These are phyloP conservation scores for Sinotaia quadrata DNA, from an alignment of 2,888 invertebrate species.

Conservation along the genomic window DNA sequence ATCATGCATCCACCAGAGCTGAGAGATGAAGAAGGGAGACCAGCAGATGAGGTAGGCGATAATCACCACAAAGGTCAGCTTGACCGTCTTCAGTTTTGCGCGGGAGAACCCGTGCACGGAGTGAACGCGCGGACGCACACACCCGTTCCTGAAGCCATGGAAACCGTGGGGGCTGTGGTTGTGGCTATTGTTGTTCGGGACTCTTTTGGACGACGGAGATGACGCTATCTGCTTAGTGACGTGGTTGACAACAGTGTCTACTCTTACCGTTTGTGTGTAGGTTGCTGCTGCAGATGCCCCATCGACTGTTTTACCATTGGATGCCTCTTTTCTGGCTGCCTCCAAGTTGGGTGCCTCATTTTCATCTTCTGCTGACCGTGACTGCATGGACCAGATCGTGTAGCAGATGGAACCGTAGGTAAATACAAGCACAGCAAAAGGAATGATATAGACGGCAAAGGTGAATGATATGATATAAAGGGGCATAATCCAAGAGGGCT, in stretches of 20 bases:
- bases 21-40: conserved; percentile 80
- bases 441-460: conserved; percentile 60
- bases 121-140: conserved; percentile 37
- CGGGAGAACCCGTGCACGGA: conserved; percentile 69
- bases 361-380: background rate
- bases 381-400: conserved; percentile 61
- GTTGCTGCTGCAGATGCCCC: too few species aligned
- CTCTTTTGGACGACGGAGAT: background rate
- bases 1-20: conserved; percentile 76
- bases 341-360: too few species aligned
- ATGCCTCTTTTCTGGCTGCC: too few species aligned
- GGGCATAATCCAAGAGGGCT: conserved; percentile 62
- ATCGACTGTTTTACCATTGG: too few species aligned
- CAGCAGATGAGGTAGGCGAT: conserved; percentile 79
- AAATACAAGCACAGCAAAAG: conserved; percentile 45
- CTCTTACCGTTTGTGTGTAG: too few species aligned
- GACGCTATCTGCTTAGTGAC: background rate
- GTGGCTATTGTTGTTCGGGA: too few species aligned
- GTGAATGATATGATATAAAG: conserved; percentile 71
- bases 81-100: conserved; percentile 74
- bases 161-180: background rate
- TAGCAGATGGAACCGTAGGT: conserved; percentile 66
- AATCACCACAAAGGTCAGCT: conserved; percentile 74
- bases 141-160: background rate
- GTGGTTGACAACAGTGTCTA: too few species aligned